Evolutionary conservation across 2,888 invertebrate species (phyloP).

Genomic region (Phengaris arion): DNA sequence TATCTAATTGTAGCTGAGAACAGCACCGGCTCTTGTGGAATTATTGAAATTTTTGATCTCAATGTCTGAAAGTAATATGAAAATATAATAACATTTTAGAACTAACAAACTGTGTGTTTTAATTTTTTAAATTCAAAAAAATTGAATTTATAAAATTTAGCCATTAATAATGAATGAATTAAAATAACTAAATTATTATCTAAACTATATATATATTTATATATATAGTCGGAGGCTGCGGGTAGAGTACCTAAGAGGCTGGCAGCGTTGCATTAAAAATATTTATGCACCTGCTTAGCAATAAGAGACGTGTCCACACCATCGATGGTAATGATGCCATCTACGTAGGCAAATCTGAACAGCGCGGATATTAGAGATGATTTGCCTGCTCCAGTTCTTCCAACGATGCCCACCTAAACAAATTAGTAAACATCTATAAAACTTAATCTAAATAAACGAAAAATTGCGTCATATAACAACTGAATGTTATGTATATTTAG

Average conservation of each 20-base stretch:
- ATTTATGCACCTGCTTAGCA: slow-evolving; percentile 69
- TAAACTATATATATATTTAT: too few relatives aligned
- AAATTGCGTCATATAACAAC: background rate
- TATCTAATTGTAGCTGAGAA: slow-evolving; percentile 86
- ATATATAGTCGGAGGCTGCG: too few relatives aligned
- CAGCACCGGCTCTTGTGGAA: slow-evolving; percentile 90
- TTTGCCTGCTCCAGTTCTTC: slow-evolving; percentile 88
- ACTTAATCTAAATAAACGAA: background rate
- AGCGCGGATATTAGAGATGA: slow-evolving; percentile 84
- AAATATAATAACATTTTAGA: background rate
- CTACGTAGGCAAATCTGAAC: slow-evolving; percentile 83
- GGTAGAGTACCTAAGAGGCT: too few relatives aligned
- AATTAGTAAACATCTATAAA: slow-evolving; percentile 25
- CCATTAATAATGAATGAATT: too few relatives aligned
- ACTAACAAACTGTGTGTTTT: background rate
- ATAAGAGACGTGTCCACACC: slow-evolving; percentile 78
- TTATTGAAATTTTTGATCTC: slow-evolving; percentile 82
- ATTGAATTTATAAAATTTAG: too few relatives aligned
- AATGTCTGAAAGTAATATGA: slow-evolving; percentile 70
- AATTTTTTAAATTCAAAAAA: too few relatives aligned
- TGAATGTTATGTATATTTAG: background rate
- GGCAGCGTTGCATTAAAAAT: background rate
- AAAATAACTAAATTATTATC: too few relatives aligned
- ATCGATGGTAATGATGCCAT: slow-evolving; percentile 83
- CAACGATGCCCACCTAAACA: slow-evolving; percentile 83